These are phyloP conservation scores for Stenolophus ochropezus DNA, from an alignment of 2,888 invertebrate species.

Conservation along the genomic window DNA sequence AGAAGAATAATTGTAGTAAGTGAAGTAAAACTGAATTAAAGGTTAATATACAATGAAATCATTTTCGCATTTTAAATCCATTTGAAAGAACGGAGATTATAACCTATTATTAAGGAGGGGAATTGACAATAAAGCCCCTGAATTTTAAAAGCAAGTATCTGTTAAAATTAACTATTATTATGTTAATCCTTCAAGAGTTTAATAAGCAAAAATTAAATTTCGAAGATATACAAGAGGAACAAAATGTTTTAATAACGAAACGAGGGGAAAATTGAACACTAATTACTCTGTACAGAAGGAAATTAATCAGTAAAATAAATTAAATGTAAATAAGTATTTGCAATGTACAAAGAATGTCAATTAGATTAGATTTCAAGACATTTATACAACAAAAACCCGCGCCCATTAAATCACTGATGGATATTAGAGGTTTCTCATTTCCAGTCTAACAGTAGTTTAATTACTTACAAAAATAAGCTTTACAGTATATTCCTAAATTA, in stretches of 20 bases:
- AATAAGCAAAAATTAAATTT: not conserved
- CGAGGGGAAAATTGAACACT: not conserved
- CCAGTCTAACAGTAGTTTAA: no score
- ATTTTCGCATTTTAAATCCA: no score
- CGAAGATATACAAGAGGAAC: not conserved
- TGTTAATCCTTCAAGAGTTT: not conserved
- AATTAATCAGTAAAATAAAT: constrained; percentile 8
- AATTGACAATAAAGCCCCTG: not conserved
- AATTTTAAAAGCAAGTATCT: not conserved
- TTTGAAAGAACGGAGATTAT: no score
- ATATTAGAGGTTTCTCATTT: no score
- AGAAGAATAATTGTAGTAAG: no score
- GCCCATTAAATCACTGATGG: no score
- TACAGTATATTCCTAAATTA: no score
- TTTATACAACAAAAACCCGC: no score
- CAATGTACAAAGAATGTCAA: not conserved
- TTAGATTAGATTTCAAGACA: not conserved
- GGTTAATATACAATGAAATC: no score
- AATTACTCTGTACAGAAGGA: constrained; percentile 1
- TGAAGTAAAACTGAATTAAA: no score
- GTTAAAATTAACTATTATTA: not conserved
- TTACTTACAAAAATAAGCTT: no score
- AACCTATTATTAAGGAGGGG: not conserved
- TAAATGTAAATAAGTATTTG: constrained; percentile 5
- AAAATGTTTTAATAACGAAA: not conserved